Percentiles rank a stretch among this genome's conserved stretches.
Conservation (phyloP, 2,113 vertebrate species). For the Candoia aspera region DNA sequence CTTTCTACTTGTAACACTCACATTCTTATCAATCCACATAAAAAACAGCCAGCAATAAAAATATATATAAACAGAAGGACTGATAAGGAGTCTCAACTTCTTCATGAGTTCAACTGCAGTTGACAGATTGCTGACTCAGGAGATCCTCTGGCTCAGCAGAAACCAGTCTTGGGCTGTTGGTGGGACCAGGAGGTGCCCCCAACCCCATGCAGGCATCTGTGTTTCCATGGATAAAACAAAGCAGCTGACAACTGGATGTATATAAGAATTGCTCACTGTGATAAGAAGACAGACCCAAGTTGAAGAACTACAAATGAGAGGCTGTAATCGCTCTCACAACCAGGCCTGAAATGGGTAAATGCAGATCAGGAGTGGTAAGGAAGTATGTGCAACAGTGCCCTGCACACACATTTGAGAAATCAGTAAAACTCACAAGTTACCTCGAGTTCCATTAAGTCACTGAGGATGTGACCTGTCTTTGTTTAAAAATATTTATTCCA, state of each 20-base stretch:
- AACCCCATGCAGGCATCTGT: background rate
- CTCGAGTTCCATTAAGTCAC: background rate
- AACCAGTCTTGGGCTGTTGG: background rate
- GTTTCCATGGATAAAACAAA: background rate
- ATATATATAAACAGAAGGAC: background rate
- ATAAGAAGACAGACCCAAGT: background rate
- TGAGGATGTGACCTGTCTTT: too few relatives aligned
- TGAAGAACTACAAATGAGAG: background rate
- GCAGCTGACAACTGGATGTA: background rate
- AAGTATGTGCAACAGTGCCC: background rate
- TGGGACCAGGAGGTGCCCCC: background rate
- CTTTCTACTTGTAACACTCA: background rate
- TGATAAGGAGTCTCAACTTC: background rate
- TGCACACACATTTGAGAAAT: background rate
- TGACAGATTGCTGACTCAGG: background rate
- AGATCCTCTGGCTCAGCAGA: background rate
- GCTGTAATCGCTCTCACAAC: background rate
- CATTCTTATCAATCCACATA: background rate
- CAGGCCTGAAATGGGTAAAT: background rate
- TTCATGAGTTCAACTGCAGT: background rate
- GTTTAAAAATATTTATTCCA: background rate
- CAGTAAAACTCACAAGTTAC: background rate
- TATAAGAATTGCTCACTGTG: background rate
- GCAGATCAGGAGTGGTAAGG: background rate
- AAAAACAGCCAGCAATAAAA: background rate